Evolutionary conservation across 2,888 invertebrate species (phyloP), one percentile per base, ranked within the genome.

Genomic region (Stictocephala bisonia): DNA sequence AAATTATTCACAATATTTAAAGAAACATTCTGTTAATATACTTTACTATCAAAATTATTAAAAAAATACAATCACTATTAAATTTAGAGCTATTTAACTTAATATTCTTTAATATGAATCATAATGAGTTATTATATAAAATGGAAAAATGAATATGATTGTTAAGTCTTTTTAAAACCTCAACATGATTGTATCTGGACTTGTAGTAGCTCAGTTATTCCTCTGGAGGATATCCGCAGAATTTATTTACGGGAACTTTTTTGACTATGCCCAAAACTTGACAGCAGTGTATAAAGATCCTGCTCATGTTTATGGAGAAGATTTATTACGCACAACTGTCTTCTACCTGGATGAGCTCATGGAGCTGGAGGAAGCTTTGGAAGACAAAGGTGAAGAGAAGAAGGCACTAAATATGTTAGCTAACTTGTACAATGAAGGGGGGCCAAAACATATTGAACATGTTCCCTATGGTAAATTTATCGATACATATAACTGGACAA

Each of bases 401-500:
- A 60, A 29, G 11, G 60, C 60, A 3, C 2, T 60, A 13, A 27
- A 40, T 13, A 18, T 35, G 15, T 11, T 60, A 4, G 20, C 40
- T 7, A 40, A 60, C 1, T 13, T 60, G 20, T 7, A 29, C 15
- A 13, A 27, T n/a, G 15, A 35, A 35, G 60, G 60, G 1, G 60
- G 60, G 18, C 60, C 60, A 7, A 35, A 60, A 18, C 60, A 60
- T 13, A 60, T 60, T 24, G 40, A 35, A 20, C 6, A 40, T n/a
- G 13, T 60, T 27, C 60, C 60, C 31, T 60, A 60, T 18, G 35
- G 3, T 11, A 31, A 35, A 29, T 35, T 60, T 35, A 60, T 60
- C n/a, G 60, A 60, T 27, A 60, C 60, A 22, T 60, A 60, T 40
- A 60, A 60, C 40, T 60, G 60, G 60, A 29, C 60, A n/a, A 60